Evolutionary conservation across 2,797 vertebrate genomes (phyloP).

Genomic region (Coregonus sp.): DNA sequence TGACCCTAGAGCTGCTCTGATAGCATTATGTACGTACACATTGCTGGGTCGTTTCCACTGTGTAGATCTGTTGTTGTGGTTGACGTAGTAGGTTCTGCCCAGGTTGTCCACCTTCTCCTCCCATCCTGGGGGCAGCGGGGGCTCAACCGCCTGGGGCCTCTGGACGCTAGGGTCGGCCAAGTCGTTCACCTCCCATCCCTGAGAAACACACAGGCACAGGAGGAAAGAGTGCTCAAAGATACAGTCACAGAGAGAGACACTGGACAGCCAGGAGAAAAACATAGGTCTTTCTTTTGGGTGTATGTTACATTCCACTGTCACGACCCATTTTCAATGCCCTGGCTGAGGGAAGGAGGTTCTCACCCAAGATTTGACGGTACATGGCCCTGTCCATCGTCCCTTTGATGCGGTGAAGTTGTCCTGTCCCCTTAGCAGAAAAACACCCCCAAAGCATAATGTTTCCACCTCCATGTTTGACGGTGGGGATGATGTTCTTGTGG

Average conservation of each 20-base stretch:
- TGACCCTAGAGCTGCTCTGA: no score
- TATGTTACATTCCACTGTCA: slow-evolving; percentile 15
- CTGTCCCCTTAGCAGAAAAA: no score
- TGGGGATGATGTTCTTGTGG: no score
- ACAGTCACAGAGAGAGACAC: background rate
- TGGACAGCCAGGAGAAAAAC: background rate
- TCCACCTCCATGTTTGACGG: no score
- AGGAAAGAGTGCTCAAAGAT: background rate
- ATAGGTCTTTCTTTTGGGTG: background rate
- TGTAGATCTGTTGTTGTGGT: slow-evolving; percentile 95
- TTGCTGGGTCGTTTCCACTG: slow-evolving; percentile 96
- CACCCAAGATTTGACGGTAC: no score
- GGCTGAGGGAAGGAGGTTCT: no score
- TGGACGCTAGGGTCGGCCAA: slow-evolving; percentile 83
- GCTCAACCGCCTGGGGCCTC: slow-evolving; percentile 86
- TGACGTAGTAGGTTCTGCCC: slow-evolving; percentile 95
- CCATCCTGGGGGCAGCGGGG: slow-evolving; percentile 91
- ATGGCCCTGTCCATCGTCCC: no score
- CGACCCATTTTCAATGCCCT: background rate
- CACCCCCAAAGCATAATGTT: no score
- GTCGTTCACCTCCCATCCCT: slow-evolving; percentile 91
- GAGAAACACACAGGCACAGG: slow-evolving; percentile 26
- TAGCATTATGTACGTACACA: slow-evolving; percentile 71
- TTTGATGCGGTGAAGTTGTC: no score
- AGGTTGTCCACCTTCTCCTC: slow-evolving; percentile 98